Evolutionary conservation across 53 echinoderm and acorn worm species (phyloP).

Genomic region (Apostichopus leukothele): DNA sequence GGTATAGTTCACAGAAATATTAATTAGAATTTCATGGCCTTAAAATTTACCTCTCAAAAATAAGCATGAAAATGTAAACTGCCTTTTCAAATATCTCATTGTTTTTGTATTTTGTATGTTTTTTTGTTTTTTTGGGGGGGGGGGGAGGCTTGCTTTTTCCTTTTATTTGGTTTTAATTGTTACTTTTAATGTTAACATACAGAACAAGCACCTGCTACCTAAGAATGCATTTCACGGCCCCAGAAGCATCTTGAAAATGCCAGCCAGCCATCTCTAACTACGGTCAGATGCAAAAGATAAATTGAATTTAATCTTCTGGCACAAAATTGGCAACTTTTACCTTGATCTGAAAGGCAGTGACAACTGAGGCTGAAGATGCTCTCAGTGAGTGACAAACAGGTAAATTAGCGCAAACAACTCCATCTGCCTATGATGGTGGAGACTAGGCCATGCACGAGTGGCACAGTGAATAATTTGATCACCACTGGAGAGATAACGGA

Average conservation of each 20-base stretch:
- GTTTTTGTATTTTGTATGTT: too few relatives aligned
- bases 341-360: not conserved
- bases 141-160: too few relatives aligned
- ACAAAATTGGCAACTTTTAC: not conserved
- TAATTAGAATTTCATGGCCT: too few relatives aligned
- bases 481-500: not conserved
- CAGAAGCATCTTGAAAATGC: not conserved
- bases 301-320: conserved; percentile 21
- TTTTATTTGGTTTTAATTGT: too few relatives aligned
- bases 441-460: not conserved
- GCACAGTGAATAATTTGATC: conserved; percentile 19
- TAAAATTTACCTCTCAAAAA: too few relatives aligned
- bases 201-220: not conserved
- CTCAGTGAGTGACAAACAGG: conserved; percentile 29
- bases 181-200: not conserved
- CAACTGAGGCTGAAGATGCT: conserved; percentile 17
- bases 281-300: conserved; percentile 12
- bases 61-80: too few relatives aligned
- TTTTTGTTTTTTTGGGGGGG: too few relatives aligned
- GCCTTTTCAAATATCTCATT: too few relatives aligned
- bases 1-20: too few relatives aligned
- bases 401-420: conserved; percentile 32
- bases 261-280: conserved; percentile 1
- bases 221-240: not conserved
- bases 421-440: not conserved